A percentile compares a stretch with the other conserved stretches of the same genome.
These are phyloP conservation scores for Sinosuthora webbiana DNA, from an alignment of 2,113 vertebrate species.

Conservation along the genomic window DNA sequence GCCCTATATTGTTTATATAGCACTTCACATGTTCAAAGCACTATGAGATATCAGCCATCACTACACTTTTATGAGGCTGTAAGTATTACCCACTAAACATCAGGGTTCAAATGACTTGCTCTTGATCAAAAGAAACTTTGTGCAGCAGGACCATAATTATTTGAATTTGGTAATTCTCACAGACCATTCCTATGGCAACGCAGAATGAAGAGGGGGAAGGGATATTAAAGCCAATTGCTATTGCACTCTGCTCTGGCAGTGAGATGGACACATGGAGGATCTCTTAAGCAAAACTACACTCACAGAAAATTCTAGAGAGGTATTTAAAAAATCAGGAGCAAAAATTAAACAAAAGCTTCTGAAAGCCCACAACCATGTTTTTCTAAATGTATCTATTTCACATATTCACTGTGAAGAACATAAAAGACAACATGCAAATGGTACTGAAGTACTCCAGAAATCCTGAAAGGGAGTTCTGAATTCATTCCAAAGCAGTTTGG, in stretches of 20 bases:
- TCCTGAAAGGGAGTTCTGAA: neutral
- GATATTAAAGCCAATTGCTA: neutral
- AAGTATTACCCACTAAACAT: conserved; percentile 44
- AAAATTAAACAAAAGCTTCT: neutral
- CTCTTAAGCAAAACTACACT: neutral
- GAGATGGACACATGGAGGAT: neutral
- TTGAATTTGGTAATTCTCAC: neutral
- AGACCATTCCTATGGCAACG: neutral
- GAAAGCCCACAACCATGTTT: neutral
- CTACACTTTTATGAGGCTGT: conserved; percentile 48
- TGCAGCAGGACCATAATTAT: conserved; percentile 20
- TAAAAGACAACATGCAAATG: neutral
- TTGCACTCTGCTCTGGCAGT: neutral
- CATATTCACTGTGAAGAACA: neutral
- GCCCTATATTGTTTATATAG: conserved; percentile 43
- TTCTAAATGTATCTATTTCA: neutral
- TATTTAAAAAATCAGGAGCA: neutral
- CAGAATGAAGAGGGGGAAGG: neutral
- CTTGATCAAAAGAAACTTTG: conserved; percentile 44
- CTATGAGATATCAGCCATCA: conserved; percentile 45
- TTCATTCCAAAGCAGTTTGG: neutral
- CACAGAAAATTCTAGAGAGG: neutral
- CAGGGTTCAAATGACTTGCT: conserved; percentile 23
- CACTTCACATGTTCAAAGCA: conserved; percentile 58
- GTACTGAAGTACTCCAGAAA: neutral